Percentiles rank a stretch among this genome's conserved stretches.
Evolutionary conservation across 1,140 invertebrate genomes (phyloP).

Genomic region (Drosophila neocordata): DNA sequence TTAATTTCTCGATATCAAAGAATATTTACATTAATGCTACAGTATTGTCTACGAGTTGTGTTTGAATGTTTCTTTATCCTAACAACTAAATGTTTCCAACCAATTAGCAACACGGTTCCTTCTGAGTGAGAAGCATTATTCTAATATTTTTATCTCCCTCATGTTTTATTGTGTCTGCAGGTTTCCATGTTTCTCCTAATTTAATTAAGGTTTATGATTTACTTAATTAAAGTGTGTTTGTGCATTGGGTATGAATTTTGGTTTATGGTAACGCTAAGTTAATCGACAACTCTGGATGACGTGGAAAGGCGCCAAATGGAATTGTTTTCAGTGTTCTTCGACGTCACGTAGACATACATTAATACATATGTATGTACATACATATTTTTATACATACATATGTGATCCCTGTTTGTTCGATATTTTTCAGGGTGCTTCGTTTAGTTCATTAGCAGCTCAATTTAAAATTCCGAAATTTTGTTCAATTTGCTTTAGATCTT

Average conservation of each 20-base stretch:
- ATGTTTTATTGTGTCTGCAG: not conserved
- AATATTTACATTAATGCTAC: too few species aligned
- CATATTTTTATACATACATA: too few species aligned
- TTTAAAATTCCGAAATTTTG: constrained; percentile 21
- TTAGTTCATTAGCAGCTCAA: constrained; percentile 47
- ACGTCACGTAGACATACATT: constrained; percentile 18
- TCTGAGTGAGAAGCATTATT: not conserved
- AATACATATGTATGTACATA: not conserved
- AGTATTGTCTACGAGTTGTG: too few species aligned
- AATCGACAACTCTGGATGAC: not conserved
- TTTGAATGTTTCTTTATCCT: not conserved
- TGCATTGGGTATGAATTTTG: constrained; percentile 10
- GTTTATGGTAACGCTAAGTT: constrained; percentile 60
- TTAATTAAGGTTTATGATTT: constrained; percentile 54
- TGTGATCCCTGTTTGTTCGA: not conserved
- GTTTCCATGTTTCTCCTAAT: constrained; percentile 40
- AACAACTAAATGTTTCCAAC: constrained; percentile 19
- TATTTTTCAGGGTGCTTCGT: constrained; percentile 27
- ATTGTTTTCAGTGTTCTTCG: constrained; percentile 9
- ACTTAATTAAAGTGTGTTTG: constrained; percentile 30
- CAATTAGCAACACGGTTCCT: constrained; percentile 47
- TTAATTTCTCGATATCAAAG: too few species aligned
- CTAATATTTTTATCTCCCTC: too few species aligned
- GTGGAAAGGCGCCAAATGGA: constrained; percentile 19
- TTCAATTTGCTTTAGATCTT: not conserved